Evolutionary conservation across 2,113 vertebrate species (phyloP).

Genomic region (Lutjanus erythropterus): DNA sequence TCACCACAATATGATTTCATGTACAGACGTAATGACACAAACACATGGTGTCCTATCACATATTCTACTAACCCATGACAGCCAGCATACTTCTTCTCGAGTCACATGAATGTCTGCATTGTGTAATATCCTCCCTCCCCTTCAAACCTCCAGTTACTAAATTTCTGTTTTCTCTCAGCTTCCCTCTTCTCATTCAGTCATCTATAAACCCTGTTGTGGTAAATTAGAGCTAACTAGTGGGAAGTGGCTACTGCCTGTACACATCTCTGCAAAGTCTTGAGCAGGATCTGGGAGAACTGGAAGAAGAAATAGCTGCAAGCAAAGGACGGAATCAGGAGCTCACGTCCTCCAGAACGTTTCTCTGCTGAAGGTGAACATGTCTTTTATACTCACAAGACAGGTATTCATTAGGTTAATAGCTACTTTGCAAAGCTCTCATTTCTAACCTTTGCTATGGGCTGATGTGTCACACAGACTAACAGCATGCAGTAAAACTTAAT

Average conservation of each 20-base stretch:
- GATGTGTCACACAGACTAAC: constrained; percentile 67
- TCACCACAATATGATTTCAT: not conserved
- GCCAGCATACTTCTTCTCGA: constrained; percentile 5
- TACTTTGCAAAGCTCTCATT: constrained; percentile 53
- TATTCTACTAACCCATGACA: constrained; percentile 63
- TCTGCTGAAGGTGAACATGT: constrained; percentile 83
- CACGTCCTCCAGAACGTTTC: constrained; percentile 38
- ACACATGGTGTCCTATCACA: not conserved
- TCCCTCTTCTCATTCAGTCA: constrained; percentile 42
- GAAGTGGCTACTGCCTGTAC: constrained; percentile 50
- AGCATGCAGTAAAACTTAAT: constrained; percentile 44
- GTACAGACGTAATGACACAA: not conserved
- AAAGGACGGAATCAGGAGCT: constrained; percentile 45
- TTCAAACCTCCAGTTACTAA: constrained; percentile 22
- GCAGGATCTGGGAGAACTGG: constrained; percentile 35
- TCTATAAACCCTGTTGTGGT: constrained; percentile 58
- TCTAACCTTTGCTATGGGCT: constrained; percentile 58
- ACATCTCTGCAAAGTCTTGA: constrained; percentile 28
- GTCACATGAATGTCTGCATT: constrained; percentile 76
- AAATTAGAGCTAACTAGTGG: constrained; percentile 76
- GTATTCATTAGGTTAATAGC: constrained; percentile 73
- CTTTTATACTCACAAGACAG: constrained; percentile 80
- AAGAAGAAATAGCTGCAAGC: constrained; percentile 2
- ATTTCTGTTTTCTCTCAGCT: constrained; percentile 51
- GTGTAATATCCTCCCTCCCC: constrained; percentile 60